Base-by-base conservation (phyloP, 2,113 vertebrate species). In the Speoplatyrhinus poulsoni region DNA sequence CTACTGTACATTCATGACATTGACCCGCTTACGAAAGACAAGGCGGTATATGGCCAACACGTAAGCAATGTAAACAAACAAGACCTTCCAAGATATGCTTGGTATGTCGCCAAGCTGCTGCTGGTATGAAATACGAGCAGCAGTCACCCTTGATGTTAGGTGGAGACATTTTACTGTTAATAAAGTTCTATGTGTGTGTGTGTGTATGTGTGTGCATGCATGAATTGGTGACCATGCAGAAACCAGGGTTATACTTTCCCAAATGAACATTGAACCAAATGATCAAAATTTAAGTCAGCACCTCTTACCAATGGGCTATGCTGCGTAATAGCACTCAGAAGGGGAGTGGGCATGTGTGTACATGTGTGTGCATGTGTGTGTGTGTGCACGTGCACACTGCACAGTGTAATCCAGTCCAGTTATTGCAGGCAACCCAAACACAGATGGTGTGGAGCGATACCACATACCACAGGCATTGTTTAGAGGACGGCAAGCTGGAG, bases 401-500 rank as follows among this genome's bases (percentile, higher is more conserved):
- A 68, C 65, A 87, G 78, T 89, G 84, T 85, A 92, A 77, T 88
- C 86, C 86, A 74, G 92, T 94, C 91, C 93, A 89, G 90, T 91
- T 93, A 90, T 94, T 94, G 86, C 90, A 87, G 85, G 85, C 89
- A 91, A 85, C 92, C 90, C 83, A 88, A 84, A 89, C 93, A 91
- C 93, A 94, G 93, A 94, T 94, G 93, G 92, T 90, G 84, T 79
- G 87, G 80, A 87, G 89, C 72, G 83, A 94, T 93, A 92, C 86
- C 91, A 90, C 92, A 93, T 94, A 93, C 93, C 93, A 94, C 85
- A 92, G 92, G 90, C 90, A 92, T 93, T 93, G 92, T 94, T 94
- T 90, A 90, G 90, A 41, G 83, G 85, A 91, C 89, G 89, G 91
- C 83, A 75, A 90, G 89, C 85, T 85, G 33, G 80, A 89, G 87